A percentile compares a stretch with the other conserved stretches of the same genome.
Evolutionary conservation across 2,888 invertebrate species (phyloP).

Genomic region (Agriotes lineatus): DNA sequence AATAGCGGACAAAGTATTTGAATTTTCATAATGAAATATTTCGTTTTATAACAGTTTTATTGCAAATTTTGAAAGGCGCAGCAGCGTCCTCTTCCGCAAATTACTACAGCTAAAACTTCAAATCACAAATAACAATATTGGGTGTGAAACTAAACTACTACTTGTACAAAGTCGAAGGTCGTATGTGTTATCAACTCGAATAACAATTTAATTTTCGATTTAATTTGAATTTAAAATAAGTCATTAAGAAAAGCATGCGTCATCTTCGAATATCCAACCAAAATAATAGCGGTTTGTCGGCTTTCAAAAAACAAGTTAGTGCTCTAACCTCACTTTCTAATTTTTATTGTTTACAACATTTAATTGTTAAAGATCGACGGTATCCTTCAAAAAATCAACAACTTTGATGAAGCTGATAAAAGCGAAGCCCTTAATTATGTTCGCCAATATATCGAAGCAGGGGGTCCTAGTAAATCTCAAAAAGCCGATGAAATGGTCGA

Average conservation of each 20-base stretch:
- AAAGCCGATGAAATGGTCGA: not conserved
- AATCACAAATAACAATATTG: too few relatives aligned
- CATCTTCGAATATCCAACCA: conserved; percentile 42
- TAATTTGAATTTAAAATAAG: not conserved
- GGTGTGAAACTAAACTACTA: too few relatives aligned
- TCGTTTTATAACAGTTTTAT: too few relatives aligned
- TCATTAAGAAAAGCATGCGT: conserved; percentile 35
- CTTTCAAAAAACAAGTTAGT: conserved; percentile 45
- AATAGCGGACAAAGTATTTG: too few relatives aligned
- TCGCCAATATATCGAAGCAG: not conserved
- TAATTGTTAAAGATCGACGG: conserved; percentile 43
- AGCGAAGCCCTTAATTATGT: conserved; percentile 49
- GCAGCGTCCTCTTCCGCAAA: too few relatives aligned
- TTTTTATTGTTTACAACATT: not conserved
- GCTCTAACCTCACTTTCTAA: conserved; percentile 4
- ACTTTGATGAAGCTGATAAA: conserved; percentile 48
- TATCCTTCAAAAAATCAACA: conserved; percentile 47
- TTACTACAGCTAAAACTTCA: too few relatives aligned
- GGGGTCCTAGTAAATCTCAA: not conserved
- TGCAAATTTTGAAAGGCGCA: too few relatives aligned
- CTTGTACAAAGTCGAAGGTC: not conserved
- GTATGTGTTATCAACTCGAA: not conserved
- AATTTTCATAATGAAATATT: too few relatives aligned
- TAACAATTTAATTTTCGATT: not conserved
- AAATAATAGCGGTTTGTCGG: conserved; percentile 40